Conservation (phyloP, 2,797 vertebrate genomes). For the Microctenopoma steveboyesi region DNA sequence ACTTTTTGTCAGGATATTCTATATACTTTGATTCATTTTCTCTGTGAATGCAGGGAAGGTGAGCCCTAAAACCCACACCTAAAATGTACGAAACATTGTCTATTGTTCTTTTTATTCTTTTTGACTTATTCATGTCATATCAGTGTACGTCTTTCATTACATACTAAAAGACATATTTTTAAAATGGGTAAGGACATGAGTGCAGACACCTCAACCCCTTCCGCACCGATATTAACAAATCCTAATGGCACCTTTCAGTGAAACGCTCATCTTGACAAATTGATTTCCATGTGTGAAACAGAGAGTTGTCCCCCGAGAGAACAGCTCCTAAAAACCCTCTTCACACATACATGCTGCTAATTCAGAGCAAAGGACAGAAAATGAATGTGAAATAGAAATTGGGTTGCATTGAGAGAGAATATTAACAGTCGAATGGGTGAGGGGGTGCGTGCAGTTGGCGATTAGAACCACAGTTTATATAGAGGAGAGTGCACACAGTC, state of each 20-base stretch:
- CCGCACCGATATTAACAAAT: conserved; percentile 59
- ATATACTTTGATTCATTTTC: neutral
- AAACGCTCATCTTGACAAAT: conserved; percentile 76
- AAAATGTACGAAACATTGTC: no score
- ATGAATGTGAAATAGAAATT: conserved; percentile 67
- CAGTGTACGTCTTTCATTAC: neutral
- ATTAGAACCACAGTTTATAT: conserved; percentile 73
- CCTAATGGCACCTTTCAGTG: conserved; percentile 71
- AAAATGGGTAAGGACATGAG: conserved; percentile 49
- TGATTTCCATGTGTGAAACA: conserved; percentile 84
- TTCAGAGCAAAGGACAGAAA: conserved; percentile 63
- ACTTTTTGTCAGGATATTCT: neutral
- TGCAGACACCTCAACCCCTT: conserved; percentile 44
- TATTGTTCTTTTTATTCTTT: neutral
- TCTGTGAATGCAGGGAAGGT: neutral
- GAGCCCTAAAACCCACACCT: neutral
- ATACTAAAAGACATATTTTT: conserved; percentile 41
- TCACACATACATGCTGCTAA: conserved; percentile 68
- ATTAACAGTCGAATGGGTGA: conserved; percentile 56
- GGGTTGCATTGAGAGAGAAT: conserved; percentile 47
- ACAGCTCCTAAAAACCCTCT: conserved; percentile 75
- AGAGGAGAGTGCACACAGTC: conserved; percentile 70
- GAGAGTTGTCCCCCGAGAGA: conserved; percentile 68
- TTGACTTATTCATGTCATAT: neutral
- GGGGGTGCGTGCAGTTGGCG: conserved; percentile 53